Evolutionary conservation across 2,797 vertebrate species (phyloP), one percentile per base, ranked within the genome.

Genomic region (Silurus aristotelis): DNA sequence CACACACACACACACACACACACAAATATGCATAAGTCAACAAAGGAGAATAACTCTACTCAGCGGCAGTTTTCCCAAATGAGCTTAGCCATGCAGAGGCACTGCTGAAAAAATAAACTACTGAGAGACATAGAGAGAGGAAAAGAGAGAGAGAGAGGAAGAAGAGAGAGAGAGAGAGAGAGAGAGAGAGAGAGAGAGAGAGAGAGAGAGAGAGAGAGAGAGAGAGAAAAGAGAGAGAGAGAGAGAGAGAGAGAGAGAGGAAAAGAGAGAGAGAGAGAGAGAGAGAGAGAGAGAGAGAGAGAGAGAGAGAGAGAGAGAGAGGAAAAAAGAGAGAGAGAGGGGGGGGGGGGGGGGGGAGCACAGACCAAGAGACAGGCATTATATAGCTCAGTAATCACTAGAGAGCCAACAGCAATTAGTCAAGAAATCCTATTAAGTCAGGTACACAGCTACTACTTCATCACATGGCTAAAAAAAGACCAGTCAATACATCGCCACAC

Each of bases 81-180:
- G 80, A 89, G 87, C 75, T 88, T 60, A 66, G 60, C 70, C 80
- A 88, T 85, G 81, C 83, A 15, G 31, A 83, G 86, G 87, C 80
- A 85, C 38, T 52, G 60, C 60, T 31, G 27, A 75, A 64, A 48
- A 52, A 48, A 75, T 63, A 83, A 48, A 78, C n/a, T 43, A 68
- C 84, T 85, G 76, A 86, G 83, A 89, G 52, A 78, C 38, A 87
- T 58, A 86, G 80, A 88, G 83, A 89, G 83, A 83, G 68, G 17
- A 27, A 77, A 90, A 85, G 85, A 86, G 17, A 58, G 10, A 25
- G 76, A 86, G 83, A 89, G 52, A 78, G 25, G n/a, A n/a, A n/a
- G n/a, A n/a, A 52, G 58, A 38, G 43, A 14, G 9, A 38, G 12
- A 67, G 60, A 31, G 66, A 66, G 46, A 43, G 52, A 48, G 15